Percentiles rank a stretch among this genome's conserved stretches.
Evolutionary conservation across 2,797 vertebrate species (phyloP).

Genomic region (Thaleichthys pacificus): DNA sequence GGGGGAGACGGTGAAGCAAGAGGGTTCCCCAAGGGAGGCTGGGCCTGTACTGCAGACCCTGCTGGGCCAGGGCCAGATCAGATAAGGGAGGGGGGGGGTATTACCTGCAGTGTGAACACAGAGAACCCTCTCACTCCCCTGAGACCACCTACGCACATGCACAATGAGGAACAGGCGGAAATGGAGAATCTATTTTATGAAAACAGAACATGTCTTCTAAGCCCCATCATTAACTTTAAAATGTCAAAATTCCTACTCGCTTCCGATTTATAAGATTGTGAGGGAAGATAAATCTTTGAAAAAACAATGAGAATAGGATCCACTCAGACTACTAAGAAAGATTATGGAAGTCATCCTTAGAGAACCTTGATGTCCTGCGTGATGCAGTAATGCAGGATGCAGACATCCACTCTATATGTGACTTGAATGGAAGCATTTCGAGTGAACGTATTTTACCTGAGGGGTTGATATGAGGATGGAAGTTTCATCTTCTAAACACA

Average conservation of each 20-base stretch:
- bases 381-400: not conserved
- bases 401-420: not conserved
- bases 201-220: slow-evolving; percentile 34
- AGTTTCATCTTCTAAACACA: too few relatives aligned
- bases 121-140: slow-evolving; percentile 26
- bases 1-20: slow-evolving; percentile 20
- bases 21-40: slow-evolving; percentile 39
- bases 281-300: not conserved
- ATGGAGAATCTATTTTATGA: slow-evolving; percentile 28
- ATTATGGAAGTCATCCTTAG: not conserved
- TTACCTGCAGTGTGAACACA: slow-evolving; percentile 58
- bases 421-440: too few relatives aligned
- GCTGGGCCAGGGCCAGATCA: slow-evolving; percentile 61
- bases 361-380: not conserved
- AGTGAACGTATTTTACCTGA: not conserved
- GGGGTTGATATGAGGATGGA: not conserved
- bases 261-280: slow-evolving; percentile 17
- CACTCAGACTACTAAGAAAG: slow-evolving; percentile 4
- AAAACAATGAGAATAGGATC: not conserved
- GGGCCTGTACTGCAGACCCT: slow-evolving; percentile 30
- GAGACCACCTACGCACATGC: slow-evolving; percentile 49
- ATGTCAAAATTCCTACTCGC: not conserved
- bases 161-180: slow-evolving; percentile 36
- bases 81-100: slow-evolving; percentile 51
- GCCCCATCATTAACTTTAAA: slow-evolving; percentile 16